Evolutionary conservation across 2,888 invertebrate species (phyloP), one percentile per base, ranked within the genome.

Genomic region (Mythimna loreyi): DNA sequence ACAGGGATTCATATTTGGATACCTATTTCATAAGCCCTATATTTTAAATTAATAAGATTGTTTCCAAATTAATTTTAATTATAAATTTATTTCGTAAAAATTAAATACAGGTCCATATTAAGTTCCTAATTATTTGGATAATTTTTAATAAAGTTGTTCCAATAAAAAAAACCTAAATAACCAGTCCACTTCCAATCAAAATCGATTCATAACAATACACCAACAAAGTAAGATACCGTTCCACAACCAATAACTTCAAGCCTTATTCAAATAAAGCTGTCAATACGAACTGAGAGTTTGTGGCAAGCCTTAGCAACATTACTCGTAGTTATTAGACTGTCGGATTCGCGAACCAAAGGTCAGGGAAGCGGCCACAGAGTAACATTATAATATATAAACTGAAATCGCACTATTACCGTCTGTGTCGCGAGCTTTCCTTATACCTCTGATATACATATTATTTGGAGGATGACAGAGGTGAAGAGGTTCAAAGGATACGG

Each of bases 271-370:
- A 60, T 63, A 68, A 78, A 64, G 7, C 64, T 73, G 73, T 74
- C 83, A 76, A 70, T 68, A 55, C 45, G 58, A 73, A 75, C 76
- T 58, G 67, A 78, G 40, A 28, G 80, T 58, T 55, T 75, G 69
- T 13, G 62, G 63, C 72, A 30, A 52, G 68, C 70, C 67, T 67
- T 56, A 71, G 28, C 21, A 56, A 81, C 67, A 78, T 79, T 71
- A 81, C 67, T 76, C 56, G 47, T 69, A 60, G 74, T 76, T 83
- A 82, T 83, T 76, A 70, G 49, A 33, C 70, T 69, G 83, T 81
- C 81, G 69, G 81, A 81, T 83, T 72, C 72, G 2, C 25, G 55
- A 70, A 63, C 61, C 52, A 83, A 83, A 83, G 81, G 83, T 83
- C 83, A 72, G 64, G n/a, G 58, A 67, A 68, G 57, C 61, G 62